Percentiles rank a stretch among this genome's conserved stretches.
Conservation (phyloP, 2,113 vertebrate species). For the Cottus gobio region DNA sequence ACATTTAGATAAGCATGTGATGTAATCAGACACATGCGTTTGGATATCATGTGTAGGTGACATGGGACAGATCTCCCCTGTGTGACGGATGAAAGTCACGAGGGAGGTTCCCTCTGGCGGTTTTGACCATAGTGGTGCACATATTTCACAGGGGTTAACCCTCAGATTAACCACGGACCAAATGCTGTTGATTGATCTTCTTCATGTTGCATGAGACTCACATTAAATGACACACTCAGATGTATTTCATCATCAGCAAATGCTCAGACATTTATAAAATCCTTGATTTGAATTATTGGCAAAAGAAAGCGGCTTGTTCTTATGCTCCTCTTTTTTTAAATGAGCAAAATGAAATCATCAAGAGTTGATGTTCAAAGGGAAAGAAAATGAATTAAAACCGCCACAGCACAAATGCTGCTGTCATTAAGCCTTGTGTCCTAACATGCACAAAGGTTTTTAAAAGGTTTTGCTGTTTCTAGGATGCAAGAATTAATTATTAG, state of each 20-base stretch:
- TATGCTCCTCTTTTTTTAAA: not conserved
- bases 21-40: slow-evolving; percentile 67
- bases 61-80: slow-evolving; percentile 43
- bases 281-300: slow-evolving; percentile 12
- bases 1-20: slow-evolving; percentile 73
- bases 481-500: slow-evolving; percentile 22
- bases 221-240: not conserved
- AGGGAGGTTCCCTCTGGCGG: slow-evolving; percentile 44
- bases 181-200: slow-evolving; percentile 12
- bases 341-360: slow-evolving; percentile 10
- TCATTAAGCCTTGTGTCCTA: slow-evolving; percentile 31
- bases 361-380: slow-evolving; percentile 23
- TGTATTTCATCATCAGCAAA: not conserved
- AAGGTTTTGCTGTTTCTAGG: slow-evolving; percentile 27
- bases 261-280: not conserved
- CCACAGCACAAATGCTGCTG: slow-evolving; percentile 19
- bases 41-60: slow-evolving; percentile 58
- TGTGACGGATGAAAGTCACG: slow-evolving; percentile 62
- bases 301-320: not conserved
- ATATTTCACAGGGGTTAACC: slow-evolving; percentile 34
- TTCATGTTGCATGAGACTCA: slow-evolving; percentile 10
- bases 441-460: slow-evolving; percentile 25
- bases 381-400: slow-evolving; percentile 22
- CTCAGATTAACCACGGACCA: slow-evolving; percentile 24
- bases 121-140: slow-evolving; percentile 35